Base-by-base conservation (phyloP, 2,113 vertebrate species). In the Ophthalmolycus amberensis region DNA sequence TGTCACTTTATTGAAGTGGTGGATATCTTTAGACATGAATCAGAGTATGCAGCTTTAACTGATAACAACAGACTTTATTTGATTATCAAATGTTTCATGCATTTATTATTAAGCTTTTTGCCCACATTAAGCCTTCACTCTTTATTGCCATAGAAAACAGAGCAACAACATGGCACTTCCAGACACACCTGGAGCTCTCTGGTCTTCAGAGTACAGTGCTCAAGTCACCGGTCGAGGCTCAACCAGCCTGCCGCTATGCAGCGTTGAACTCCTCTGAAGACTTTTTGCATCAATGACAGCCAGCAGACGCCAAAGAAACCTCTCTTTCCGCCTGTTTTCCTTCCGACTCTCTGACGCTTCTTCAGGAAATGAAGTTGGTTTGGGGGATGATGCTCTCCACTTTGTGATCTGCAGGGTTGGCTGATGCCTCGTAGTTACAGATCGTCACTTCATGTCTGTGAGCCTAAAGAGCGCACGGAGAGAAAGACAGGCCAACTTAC, bases 341-440 rank as follows among this genome's bases (percentile, higher is more conserved):
- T 29, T 59, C 22, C 0, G 1, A 3, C 22, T 68, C 84, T 44
- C 34, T 25, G 18, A 46, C 67, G 72, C 60, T 54, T 50, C 4
- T 56, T 95, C 92, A 98, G 81, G 97, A 97, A 92, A 99, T 99
- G 91, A 99, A 98, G 85, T 98, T 97, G 29, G 97, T 97, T 88
- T 97, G 96, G 0, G 97, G 97, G 29, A 96, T 96, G 83, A 97
- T 92, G 27, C 94, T 96, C 72, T 97, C 95, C 87, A 97, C 29
- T 90, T 94, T 96, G 94, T 99, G 98, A 90, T 99, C 98, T 1
- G 97, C 96, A 0, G 98, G 98, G 90, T 99, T 99, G 1, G 98
- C 97, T 0, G 97, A 76, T 0, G 97, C 96, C 89, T 99, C 98
- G 0, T 99, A 99, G 92, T 95, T 99, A 91, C 98, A 99, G 95